These are phyloP conservation scores for Dallia pectoralis DNA, from an alignment of 2,797 vertebrate species.

Conservation along the genomic window DNA sequence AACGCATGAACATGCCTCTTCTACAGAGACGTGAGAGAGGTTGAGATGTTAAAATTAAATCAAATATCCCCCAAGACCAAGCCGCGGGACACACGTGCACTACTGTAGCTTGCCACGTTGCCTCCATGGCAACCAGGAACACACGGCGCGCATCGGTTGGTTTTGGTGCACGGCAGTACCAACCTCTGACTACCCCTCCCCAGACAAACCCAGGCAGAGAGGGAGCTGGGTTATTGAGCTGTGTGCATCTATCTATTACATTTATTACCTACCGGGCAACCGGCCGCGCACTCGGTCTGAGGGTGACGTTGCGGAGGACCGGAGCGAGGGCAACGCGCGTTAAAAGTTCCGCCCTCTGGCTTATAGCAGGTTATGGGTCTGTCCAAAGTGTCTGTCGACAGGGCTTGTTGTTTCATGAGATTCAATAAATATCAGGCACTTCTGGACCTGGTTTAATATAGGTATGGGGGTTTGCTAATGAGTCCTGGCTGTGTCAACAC, in stretches of 20 bases:
- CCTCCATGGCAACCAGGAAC: background rate
- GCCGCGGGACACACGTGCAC: background rate
- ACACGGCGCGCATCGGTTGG: background rate
- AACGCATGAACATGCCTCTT: background rate
- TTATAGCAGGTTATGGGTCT: background rate
- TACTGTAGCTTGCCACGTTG: background rate
- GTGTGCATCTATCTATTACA: background rate
- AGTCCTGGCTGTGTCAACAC: background rate
- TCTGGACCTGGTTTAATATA: background rate
- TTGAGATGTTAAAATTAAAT: constrained; percentile 3
- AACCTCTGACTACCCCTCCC: background rate
- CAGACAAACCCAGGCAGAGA: background rate
- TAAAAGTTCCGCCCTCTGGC: background rate
- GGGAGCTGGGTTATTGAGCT: background rate
- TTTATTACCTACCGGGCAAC: background rate
- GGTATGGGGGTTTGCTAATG: background rate
- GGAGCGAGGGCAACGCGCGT: constrained; percentile 1
- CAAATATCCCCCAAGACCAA: background rate
- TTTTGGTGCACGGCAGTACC: background rate
- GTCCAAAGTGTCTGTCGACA: background rate
- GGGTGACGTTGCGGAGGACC: constrained; percentile 10
- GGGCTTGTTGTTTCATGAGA: background rate
- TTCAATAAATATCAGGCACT: background rate
- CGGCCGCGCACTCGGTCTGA: constrained; percentile 8
- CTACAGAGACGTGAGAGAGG: background rate